phyloP scores from a whole-genome alignment of 2,797 vertebrate species.

The Hozukius guyotensis region DNA sequence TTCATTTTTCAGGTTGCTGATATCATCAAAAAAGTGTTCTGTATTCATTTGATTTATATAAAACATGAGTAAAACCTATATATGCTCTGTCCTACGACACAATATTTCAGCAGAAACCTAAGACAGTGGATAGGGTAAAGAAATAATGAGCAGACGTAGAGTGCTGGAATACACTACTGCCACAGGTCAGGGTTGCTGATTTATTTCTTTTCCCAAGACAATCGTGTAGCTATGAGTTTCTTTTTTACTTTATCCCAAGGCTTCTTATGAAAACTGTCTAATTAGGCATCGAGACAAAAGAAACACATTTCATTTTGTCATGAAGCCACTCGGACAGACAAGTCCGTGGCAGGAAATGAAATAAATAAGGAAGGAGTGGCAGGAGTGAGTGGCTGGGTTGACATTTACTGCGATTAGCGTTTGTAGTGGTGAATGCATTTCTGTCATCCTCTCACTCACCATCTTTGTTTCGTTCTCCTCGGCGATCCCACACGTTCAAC shows the following conservation, averaged over 20 bases:
- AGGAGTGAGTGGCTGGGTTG: slow-evolving; percentile 61
- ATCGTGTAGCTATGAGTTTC: slow-evolving; percentile 9
- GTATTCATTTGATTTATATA: slow-evolving; percentile 12
- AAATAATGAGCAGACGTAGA: slow-evolving; percentile 43
- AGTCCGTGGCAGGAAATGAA: slow-evolving; percentile 59
- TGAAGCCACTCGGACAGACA: slow-evolving; percentile 58
- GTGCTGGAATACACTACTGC: slow-evolving; percentile 4
- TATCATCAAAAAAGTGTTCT: slow-evolving; percentile 1
- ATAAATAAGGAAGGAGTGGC: slow-evolving; percentile 69
- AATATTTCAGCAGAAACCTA: slow-evolving; percentile 3
- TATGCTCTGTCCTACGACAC: neutral
- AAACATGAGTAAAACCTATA: slow-evolving; percentile 7
- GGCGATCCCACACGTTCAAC: slow-evolving; percentile 7
- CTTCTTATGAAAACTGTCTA: slow-evolving; percentile 45
- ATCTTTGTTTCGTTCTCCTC: slow-evolving; percentile 23
- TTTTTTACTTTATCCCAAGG: neutral
- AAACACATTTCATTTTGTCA: slow-evolving; percentile 67
- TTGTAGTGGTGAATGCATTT: slow-evolving; percentile 66
- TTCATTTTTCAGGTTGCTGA: neutral
- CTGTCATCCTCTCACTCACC: slow-evolving; percentile 56
- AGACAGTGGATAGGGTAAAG: neutral
- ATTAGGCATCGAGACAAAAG: slow-evolving; percentile 54
- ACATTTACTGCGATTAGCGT: slow-evolving; percentile 77
- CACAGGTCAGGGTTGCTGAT: slow-evolving; percentile 23
- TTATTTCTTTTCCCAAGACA: slow-evolving; percentile 30